These are phyloP conservation scores for Megalopta genalis DNA, from an alignment of 1,140 invertebrate species.

Conservation along the genomic window DNA sequence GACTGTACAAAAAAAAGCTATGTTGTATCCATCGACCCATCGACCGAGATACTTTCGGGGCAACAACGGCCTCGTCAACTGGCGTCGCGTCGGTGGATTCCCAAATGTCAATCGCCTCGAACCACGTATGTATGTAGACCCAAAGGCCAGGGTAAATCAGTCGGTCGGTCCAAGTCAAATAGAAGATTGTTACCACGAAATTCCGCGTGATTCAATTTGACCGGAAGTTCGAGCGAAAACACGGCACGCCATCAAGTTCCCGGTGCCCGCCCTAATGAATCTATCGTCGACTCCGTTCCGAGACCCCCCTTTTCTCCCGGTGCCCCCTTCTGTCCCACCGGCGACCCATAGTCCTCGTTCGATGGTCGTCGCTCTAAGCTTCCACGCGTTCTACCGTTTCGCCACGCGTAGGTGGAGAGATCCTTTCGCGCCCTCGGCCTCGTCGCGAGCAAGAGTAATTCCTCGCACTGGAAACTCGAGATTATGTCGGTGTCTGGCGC, in stretches of 20 bases:
- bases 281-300: conserved; percentile 54
- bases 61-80: not conserved
- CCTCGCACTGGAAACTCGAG: conserved; percentile 60
- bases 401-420: not conserved
- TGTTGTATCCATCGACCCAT: too few species aligned
- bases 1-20: too few species aligned
- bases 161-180: conserved; percentile 68
- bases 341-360: not conserved
- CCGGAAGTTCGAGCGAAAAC: conserved; percentile 60
- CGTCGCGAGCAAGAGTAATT: conserved; percentile 3
- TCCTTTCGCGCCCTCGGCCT: conserved; percentile 6
- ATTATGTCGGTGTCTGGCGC: conserved; percentile 72
- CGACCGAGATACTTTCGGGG: not conserved
- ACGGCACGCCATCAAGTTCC: conserved; percentile 26
- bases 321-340: not conserved
- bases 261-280: conserved; percentile 51
- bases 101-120: conserved; percentile 11
- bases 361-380: conserved; percentile 27
- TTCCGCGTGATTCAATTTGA: conserved; percentile 71
- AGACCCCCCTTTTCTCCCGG: not conserved
- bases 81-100: not conserved
- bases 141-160: conserved; percentile 59
- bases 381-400: not conserved
- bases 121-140: conserved; percentile 17
- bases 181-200: conserved; percentile 69